These are phyloP conservation scores for Parauchenoglanis punctatus DNA, from an alignment of 2,797 vertebrate genomes.

Conservation along the genomic window DNA sequence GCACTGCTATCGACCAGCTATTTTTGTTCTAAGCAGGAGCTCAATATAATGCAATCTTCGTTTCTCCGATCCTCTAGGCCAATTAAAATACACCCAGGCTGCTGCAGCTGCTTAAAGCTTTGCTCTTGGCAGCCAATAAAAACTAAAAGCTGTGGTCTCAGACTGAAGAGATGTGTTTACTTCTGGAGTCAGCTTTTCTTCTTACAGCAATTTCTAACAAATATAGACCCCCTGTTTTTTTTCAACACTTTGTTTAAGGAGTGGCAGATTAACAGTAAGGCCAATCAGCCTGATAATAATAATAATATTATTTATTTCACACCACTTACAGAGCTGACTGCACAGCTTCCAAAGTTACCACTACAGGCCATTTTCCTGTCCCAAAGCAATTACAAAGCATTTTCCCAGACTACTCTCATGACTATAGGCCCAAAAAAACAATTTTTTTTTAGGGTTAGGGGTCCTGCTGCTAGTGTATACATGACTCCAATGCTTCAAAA, in stretches of 20 bases:
- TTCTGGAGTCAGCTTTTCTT: constrained; percentile 4
- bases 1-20: constrained; percentile 5
- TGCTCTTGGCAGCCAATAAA: constrained; percentile 2
- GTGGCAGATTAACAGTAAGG: too few relatives aligned
- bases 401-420: background rate
- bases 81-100: constrained; percentile 25
- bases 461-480: background rate
- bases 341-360: background rate
- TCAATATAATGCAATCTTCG: background rate
- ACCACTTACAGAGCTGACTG: background rate
- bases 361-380: background rate
- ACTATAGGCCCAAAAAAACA: background rate
- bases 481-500: background rate
- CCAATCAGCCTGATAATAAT: background rate
- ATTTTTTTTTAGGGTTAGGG: too few relatives aligned
- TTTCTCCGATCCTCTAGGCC: background rate
- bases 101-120: background rate
- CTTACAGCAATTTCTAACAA: background rate
- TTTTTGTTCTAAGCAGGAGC: constrained; percentile 5
- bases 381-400: background rate
- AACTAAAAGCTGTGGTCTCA: constrained; percentile 3
- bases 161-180: background rate
- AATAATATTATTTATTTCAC: too few relatives aligned
- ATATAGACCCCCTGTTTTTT: background rate
- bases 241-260: constrained; percentile 7